Conservation (phyloP, 2,113 vertebrate genomes). For the Natator depressus region DNA sequence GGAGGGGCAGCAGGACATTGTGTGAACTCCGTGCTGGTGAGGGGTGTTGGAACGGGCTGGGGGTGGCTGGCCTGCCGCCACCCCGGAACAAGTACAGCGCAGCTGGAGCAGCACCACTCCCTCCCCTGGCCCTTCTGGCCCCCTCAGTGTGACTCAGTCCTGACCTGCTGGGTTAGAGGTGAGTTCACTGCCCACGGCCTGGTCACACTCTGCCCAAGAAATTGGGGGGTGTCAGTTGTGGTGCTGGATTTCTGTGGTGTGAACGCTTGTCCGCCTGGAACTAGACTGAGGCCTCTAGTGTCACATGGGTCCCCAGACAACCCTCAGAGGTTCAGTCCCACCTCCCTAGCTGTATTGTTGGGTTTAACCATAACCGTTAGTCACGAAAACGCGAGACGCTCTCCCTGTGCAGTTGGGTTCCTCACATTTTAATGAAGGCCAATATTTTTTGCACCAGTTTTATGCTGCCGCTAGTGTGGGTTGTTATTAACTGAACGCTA, state of each 20-base stretch:
- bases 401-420: accelerated
- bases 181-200: conserved; percentile 10
- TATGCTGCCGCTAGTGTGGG: not conserved
- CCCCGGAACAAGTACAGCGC: not conserved
- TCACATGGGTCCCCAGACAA: not conserved
- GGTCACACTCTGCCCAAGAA: conserved; percentile 12
- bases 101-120: not conserved
- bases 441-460: not conserved
- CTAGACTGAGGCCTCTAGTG: not conserved
- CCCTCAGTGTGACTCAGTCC: not conserved
- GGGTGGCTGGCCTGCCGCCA: not conserved
- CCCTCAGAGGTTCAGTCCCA: not conserved
- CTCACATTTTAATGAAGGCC: accelerated
- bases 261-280: not conserved
- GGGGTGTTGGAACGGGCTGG: conserved; percentile 29
- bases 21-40: conserved; percentile 26
- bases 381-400: accelerated
- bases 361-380: not conserved
- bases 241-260: not conserved
- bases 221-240: not conserved
- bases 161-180: not conserved
- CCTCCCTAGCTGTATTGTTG: not conserved
- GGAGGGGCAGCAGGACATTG: not conserved
- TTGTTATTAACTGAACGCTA: not conserved
- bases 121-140: not conserved